These are phyloP conservation scores for Steatocranus sp. DNA, from an alignment of 2,797 vertebrate genomes.

Conservation along the genomic window DNA sequence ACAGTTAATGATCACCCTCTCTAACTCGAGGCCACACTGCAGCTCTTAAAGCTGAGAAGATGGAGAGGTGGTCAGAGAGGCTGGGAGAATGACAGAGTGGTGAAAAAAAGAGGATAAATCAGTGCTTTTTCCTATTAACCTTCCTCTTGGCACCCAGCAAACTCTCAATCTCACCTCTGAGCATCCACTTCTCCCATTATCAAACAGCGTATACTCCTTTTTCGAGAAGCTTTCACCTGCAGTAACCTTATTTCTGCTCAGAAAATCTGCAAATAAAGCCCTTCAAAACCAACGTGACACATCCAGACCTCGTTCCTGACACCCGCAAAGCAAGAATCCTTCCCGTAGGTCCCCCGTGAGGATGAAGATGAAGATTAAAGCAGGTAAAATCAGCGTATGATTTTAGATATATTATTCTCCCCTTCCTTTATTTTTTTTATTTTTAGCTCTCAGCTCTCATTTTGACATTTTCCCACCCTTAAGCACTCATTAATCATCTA, in stretches of 20 bases:
- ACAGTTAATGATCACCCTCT: slow-evolving; percentile 14
- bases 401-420: neutral
- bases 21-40: neutral
- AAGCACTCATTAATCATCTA: slow-evolving; percentile 27
- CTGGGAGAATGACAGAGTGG: neutral
- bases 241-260: neutral
- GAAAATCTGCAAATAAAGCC: neutral
- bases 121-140: neutral
- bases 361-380: neutral
- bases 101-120: neutral
- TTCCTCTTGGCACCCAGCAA: neutral
- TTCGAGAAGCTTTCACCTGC: neutral
- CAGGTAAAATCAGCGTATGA: neutral
- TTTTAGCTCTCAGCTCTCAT: neutral
- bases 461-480: slow-evolving; percentile 30
- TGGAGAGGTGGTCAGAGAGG: neutral
- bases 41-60: neutral
- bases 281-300: neutral
- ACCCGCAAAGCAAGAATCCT: neutral
- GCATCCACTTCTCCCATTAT: neutral
- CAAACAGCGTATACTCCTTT: neutral
- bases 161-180: neutral
- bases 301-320: neutral
- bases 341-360: neutral
- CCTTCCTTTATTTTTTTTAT: neutral